Percentiles rank a stretch among this genome's conserved stretches.
Conservation (phyloP, 1,140 invertebrate genomes). For the Dufourea novaeangliae region DNA sequence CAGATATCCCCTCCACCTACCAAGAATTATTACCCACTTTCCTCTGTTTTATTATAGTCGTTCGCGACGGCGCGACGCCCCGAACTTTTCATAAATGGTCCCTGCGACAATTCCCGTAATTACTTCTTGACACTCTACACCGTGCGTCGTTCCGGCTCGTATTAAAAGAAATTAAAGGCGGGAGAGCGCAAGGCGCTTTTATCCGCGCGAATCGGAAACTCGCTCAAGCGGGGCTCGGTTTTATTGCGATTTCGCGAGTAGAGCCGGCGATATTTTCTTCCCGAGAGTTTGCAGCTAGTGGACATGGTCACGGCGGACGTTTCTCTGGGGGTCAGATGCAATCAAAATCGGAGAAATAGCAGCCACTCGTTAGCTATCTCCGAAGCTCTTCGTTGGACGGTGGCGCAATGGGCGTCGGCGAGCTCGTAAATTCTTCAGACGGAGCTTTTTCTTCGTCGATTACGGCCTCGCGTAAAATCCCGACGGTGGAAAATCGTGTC, state of each 20-base stretch:
- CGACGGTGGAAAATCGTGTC: background rate
- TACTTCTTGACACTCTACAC: conserved; percentile 48
- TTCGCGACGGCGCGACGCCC: conserved; percentile 36
- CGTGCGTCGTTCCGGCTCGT: background rate
- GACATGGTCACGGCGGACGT: no score
- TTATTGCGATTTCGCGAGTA: conserved; percentile 32
- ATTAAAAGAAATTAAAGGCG: conserved; percentile 28
- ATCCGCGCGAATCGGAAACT: no score
- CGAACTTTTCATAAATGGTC: conserved; percentile 57
- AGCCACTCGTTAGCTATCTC: background rate
- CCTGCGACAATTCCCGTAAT: conserved; percentile 46
- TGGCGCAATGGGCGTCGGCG: background rate
- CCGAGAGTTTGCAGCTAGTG: no score
- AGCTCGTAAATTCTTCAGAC: conserved; percentile 23
- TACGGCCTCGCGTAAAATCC: conserved; percentile 3
- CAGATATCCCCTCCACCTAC: conserved; percentile 10
- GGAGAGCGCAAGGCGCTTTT: no score
- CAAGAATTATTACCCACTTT: conserved; percentile 43
- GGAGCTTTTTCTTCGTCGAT: background rate
- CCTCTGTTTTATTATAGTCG: conserved; percentile 55
- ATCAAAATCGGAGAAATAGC: conserved; percentile 20
- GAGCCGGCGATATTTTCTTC: no score
- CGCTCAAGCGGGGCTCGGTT: background rate
- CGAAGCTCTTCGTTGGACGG: background rate
- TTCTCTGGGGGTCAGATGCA: background rate